Percentiles rank a stretch among this genome's conserved stretches.
These are phyloP conservation scores for Arge pagana DNA, from an alignment of 2,888 invertebrate species.

Conservation along the genomic window DNA sequence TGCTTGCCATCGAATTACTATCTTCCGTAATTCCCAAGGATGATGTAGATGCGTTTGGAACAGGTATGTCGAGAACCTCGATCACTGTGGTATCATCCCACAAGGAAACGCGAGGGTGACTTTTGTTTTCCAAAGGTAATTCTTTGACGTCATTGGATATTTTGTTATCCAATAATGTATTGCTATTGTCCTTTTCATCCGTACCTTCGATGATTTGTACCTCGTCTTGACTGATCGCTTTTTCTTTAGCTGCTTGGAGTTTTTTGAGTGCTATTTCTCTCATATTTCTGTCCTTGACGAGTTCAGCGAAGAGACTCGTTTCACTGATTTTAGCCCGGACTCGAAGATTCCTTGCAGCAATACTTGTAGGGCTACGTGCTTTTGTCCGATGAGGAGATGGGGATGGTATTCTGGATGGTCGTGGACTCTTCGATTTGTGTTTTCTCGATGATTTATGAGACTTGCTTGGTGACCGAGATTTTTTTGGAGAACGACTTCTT, in stretches of 20 bases:
- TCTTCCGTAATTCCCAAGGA: constrained; percentile 25
- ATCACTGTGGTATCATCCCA: constrained; percentile 49
- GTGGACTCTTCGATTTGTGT: constrained; percentile 61
- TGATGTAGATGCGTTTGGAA: constrained; percentile 59
- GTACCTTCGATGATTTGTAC: constrained; percentile 55
- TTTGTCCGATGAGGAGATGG: constrained; percentile 49
- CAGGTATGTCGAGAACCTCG: constrained; percentile 73
- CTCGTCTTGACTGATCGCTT: constrained; percentile 54
- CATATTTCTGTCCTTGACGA: constrained; percentile 84
- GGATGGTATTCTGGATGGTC: constrained; percentile 53
- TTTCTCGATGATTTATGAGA: constrained; percentile 55
- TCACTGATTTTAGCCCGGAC: constrained; percentile 79
- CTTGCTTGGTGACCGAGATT: constrained; percentile 58
- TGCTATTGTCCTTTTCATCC: constrained; percentile 51
- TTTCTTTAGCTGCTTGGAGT: constrained; percentile 71
- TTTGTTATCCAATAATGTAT: constrained; percentile 39
- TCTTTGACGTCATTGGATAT: constrained; percentile 40
- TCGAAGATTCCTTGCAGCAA: constrained; percentile 49
- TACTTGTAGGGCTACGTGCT: constrained; percentile 50
- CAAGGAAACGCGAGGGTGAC: constrained; percentile 28
- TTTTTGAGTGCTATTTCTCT: constrained; percentile 76
- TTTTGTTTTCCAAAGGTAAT: constrained; percentile 35
- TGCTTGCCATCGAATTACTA: constrained; percentile 32
- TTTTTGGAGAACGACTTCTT: constrained; percentile 56
- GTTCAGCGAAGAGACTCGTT: constrained; percentile 86